Base-by-base conservation (phyloP, 2,888 invertebrate species). In the Eledone cirrhosa region DNA sequence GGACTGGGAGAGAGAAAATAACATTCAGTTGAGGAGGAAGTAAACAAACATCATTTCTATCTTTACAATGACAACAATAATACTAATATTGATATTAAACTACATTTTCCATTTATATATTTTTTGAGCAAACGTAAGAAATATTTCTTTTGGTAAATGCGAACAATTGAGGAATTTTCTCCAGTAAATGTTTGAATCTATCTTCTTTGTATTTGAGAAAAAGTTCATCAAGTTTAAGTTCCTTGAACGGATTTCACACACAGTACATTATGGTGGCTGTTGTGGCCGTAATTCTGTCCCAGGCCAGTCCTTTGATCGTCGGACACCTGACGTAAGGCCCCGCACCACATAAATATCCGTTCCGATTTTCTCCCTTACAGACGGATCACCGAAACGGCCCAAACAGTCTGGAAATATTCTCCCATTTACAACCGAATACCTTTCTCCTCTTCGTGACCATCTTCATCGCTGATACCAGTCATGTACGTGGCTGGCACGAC, bases 391-490 rank as follows among this genome's bases (percentile, higher is more conserved):
- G 90, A 95, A 99, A 89, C 96, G 96, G 90, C 98, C 97, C 63
- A 97, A 92, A 91, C 94, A 97, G 90, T 97, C 97, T 99, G 99
- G 92, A 95, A 99, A 90, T 97, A 96, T 86, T 96, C 95, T 48
- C 99, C 99, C 94, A 99, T 97, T 91, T 97, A 94, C 63, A 97
- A 89, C 1, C 97, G 92, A 84, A 98, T 95, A 0, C 93, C 94
- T 91, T 95, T 95, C 0, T 96, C 95, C 90, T 96, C 95, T 81
- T 95, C 93, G 87, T 96, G 96, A 78, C 94, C 93, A 89, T 95
- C 95, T 1, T 93, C 93, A 90, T 97, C 96, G 75, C 93, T 93
- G 75, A 93, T 91, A 29, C 93, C 93, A 80, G 92, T 92, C 93
- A 98, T 94, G 87, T 95, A 93, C 93, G 99, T 94, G 3, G 96